phyloP scores from a whole-genome alignment of 2,797 vertebrate genomes.

The Syngnathus rostellatus region DNA sequence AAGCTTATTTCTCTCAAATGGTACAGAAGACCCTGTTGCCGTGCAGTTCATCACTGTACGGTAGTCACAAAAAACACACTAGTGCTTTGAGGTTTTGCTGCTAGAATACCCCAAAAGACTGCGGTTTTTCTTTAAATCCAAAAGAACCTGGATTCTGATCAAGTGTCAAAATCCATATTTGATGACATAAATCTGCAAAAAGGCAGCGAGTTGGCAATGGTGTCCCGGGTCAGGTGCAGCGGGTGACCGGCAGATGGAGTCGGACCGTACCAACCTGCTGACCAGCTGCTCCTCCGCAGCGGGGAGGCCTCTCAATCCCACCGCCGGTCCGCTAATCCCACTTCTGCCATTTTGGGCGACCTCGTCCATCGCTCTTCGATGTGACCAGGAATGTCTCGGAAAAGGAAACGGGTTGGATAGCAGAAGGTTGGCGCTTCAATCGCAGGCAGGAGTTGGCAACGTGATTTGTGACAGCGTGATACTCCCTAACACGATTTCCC shows the following conservation, averaged over 20 bases:
- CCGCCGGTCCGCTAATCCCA: slow-evolving; percentile 49
- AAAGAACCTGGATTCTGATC: no score
- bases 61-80: slow-evolving; percentile 7
- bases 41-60: neutral
- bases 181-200: no score
- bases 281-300: slow-evolving; percentile 56
- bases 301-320: slow-evolving; percentile 44
- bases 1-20: neutral
- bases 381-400: slow-evolving; percentile 29
- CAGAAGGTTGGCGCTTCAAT: slow-evolving; percentile 53
- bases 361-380: slow-evolving; percentile 29
- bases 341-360: slow-evolving; percentile 49
- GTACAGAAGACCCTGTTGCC: neutral
- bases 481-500: slow-evolving; percentile 47
- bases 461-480: slow-evolving; percentile 54
- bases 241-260: slow-evolving; percentile 64
- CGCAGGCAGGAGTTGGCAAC: slow-evolving; percentile 51
- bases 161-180: no score
- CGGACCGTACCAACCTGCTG: slow-evolving; percentile 32
- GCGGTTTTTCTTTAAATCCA: no score
- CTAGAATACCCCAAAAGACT: no score
- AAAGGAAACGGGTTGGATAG: slow-evolving; percentile 14
- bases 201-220: slow-evolving; percentile 13
- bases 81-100: no score
- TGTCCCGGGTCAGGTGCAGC: slow-evolving; percentile 40